A percentile compares a stretch with the other conserved stretches of the same genome.
Evolutionary conservation across 2,888 invertebrate species (phyloP).

Genomic region (Ectemnius continuus): DNA sequence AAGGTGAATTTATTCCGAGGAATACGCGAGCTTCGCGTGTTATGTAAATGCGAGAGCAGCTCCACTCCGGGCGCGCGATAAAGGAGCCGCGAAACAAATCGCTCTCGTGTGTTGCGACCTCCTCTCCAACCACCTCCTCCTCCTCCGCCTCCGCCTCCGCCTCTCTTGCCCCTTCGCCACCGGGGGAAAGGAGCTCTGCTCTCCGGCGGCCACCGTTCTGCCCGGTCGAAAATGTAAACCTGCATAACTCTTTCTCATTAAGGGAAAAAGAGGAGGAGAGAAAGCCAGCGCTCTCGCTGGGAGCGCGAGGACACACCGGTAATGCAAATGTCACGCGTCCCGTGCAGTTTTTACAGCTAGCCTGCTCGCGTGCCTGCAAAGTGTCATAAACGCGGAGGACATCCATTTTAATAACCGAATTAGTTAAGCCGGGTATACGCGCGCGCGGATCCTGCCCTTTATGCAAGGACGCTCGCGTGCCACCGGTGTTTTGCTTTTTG

Average conservation of each 20-base stretch:
- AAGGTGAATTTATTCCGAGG: constrained; percentile 45
- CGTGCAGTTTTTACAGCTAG: constrained; percentile 33
- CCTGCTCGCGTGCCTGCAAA: constrained; percentile 46
- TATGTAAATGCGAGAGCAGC: constrained; percentile 42
- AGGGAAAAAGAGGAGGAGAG: background rate
- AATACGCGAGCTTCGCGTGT: constrained; percentile 41
- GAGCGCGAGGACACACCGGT: constrained; percentile 6
- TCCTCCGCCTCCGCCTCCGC: no score
- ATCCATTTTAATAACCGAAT: constrained; percentile 71
- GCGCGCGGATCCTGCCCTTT: constrained; percentile 40
- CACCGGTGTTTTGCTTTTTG: constrained; percentile 54
- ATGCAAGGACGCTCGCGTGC: constrained; percentile 59
- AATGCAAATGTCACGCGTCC: constrained; percentile 52
- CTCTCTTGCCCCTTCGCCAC: background rate
- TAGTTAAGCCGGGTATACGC: constrained; percentile 59
- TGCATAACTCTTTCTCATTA: constrained; percentile 19
- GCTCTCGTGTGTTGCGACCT: constrained; percentile 33
- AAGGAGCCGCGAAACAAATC: constrained; percentile 54
- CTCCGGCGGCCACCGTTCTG: background rate
- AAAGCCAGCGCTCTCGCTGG: background rate
- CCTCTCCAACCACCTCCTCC: no score
- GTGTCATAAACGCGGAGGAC: constrained; percentile 54
- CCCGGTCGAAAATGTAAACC: constrained; percentile 12
- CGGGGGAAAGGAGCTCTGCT: constrained; percentile 12
- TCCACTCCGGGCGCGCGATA: constrained; percentile 24